A percentile compares a stretch with the other conserved stretches of the same genome.
Evolutionary conservation across 1,140 invertebrate genomes (phyloP).

Genomic region (Cherax destructor): DNA sequence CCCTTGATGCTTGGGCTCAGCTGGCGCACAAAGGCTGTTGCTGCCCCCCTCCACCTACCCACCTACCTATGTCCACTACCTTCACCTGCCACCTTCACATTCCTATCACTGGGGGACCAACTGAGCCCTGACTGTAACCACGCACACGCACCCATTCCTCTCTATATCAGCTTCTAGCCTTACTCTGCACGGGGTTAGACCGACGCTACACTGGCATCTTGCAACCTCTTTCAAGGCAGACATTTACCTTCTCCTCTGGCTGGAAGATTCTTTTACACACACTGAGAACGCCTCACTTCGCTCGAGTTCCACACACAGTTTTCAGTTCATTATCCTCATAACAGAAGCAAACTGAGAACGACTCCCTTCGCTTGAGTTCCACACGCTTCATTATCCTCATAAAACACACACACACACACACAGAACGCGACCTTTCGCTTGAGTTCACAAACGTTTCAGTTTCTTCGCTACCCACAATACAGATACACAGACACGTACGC

Average conservation of each 20-base stretch:
- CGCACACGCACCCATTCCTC: neutral
- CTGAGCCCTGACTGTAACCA: neutral
- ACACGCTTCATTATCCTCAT: no score
- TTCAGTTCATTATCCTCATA: no score
- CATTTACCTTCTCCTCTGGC: neutral
- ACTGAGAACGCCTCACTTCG: neutral
- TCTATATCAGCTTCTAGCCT: conserved; percentile 15
- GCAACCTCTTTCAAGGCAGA: neutral
- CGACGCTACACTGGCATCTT: conserved; percentile 8
- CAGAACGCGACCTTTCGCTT: no score
- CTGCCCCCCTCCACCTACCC: conserved; percentile 28
- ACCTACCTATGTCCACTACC: neutral
- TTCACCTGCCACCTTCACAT: neutral
- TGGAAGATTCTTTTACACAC: neutral
- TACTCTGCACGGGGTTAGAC: neutral
- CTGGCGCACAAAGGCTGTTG: conserved; percentile 60
- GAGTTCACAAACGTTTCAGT: no score
- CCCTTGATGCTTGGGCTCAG: conserved; percentile 29
- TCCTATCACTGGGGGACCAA: conserved; percentile 15
- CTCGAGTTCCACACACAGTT: neutral
- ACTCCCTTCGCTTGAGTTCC: no score
- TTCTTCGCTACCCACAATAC: neutral
- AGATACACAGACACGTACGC: neutral
- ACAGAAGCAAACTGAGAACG: no score
- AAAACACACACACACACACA: neutral